Evolutionary conservation across 2,113 vertebrate species (phyloP).

Genomic region (Amblyopsis rosae): DNA sequence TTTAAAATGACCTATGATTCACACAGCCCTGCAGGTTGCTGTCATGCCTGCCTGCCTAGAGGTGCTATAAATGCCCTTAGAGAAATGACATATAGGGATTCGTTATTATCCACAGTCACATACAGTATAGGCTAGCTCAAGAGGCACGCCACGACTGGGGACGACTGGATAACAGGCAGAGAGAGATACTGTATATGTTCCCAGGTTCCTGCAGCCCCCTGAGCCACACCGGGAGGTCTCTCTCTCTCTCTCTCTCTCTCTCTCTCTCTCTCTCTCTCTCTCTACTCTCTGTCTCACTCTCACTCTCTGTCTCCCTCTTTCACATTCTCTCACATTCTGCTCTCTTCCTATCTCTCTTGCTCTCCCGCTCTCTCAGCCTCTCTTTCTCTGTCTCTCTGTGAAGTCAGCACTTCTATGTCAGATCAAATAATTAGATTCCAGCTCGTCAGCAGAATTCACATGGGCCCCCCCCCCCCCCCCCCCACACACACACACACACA

Average conservation of each 20-base stretch:
- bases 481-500: conserved; percentile 36
- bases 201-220: neutral
- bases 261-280: neutral
- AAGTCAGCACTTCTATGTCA: conserved; percentile 59
- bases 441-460: conserved; percentile 56
- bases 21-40: neutral
- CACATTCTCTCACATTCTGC: neutral
- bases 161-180: conserved; percentile 5
- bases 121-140: neutral
- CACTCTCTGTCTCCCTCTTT: neutral
- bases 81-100: conserved; percentile 1
- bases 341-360: neutral
- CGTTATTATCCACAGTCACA: neutral
- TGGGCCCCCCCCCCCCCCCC: neutral
- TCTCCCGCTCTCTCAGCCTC: neutral
- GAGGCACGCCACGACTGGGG: neutral
- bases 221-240: conserved; percentile 19
- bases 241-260: neutral
- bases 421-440: conserved; percentile 63
- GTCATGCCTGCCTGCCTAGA: conserved; percentile 15
- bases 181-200: neutral
- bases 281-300: neutral
- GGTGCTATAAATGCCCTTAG: conserved; percentile 14
- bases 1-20: conserved; percentile 38
- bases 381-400: conserved; percentile 5